A percentile compares a stretch with the other conserved stretches of the same genome.
phyloP scores from a whole-genome alignment of 2,797 vertebrate species.

The Helarctos malayanus region DNA sequence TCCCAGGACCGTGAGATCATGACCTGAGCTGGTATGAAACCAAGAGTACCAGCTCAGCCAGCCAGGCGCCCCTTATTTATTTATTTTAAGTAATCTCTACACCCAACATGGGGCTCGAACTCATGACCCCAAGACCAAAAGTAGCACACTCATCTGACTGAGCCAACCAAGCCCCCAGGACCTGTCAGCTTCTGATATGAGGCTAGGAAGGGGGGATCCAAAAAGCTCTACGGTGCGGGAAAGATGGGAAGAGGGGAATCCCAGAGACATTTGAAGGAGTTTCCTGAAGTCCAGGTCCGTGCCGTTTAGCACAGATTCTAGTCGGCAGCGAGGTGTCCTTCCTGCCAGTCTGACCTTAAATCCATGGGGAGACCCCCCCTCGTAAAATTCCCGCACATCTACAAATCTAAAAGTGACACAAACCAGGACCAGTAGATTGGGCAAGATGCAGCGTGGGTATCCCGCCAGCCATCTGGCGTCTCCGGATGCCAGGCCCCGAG shows the following conservation, averaged over 20 bases:
- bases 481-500: constrained; percentile 6
- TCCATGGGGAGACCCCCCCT: background rate
- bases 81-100: background rate
- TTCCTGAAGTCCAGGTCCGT: background rate
- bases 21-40: background rate
- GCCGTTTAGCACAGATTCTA: background rate
- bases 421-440: background rate
- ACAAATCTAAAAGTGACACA: constrained; percentile 57
- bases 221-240: background rate
- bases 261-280: background rate
- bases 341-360: background rate
- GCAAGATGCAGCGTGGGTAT: background rate
- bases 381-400: background rate
- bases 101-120: background rate
- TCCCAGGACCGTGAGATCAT: background rate
- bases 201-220: background rate
- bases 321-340: background rate
- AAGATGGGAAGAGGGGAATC: background rate
- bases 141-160: background rate
- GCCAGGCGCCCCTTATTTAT: background rate
- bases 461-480: constrained; percentile 32
- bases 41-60: background rate
- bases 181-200: background rate
- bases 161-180: background rate
- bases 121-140: background rate